Conservation (phyloP, 2,797 vertebrate genomes). For the Pangasius mekongensis region DNA sequence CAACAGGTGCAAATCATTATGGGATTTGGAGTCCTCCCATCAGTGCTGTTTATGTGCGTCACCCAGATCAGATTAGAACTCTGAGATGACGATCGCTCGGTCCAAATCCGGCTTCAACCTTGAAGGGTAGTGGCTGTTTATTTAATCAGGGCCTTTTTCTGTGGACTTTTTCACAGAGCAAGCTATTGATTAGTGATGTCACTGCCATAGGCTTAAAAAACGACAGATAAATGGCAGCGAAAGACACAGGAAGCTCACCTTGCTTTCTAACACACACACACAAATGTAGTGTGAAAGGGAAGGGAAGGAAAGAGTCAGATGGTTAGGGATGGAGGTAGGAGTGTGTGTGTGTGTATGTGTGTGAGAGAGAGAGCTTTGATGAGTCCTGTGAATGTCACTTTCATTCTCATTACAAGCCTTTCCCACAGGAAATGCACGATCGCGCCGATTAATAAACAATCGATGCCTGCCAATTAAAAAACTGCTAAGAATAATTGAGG, state of each 20-base stretch:
- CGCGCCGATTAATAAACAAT: constrained; percentile 74
- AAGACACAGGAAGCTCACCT: constrained; percentile 48
- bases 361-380: constrained; percentile 35
- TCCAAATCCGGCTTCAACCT: constrained; percentile 41
- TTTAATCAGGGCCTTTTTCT: constrained; percentile 54
- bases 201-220: constrained; percentile 49
- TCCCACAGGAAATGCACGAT: constrained; percentile 71
- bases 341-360: not conserved
- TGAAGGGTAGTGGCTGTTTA: constrained; percentile 44
- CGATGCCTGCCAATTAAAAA: constrained; percentile 72
- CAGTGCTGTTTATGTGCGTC: not conserved
- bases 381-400: constrained; percentile 67
- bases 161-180: constrained; percentile 56
- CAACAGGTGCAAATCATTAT: constrained; percentile 17
- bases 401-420: constrained; percentile 75
- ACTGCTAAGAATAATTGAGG: constrained; percentile 73
- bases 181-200: constrained; percentile 61
- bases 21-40: constrained; percentile 2
- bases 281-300: not conserved
- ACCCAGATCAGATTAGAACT: constrained; percentile 7
- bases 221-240: constrained; percentile 48
- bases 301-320: not conserved
- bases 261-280: constrained; percentile 35
- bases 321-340: not conserved
- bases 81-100: constrained; percentile 2